Percentiles rank a stretch among this genome's conserved stretches.
Evolutionary conservation across 1,140 invertebrate genomes (phyloP).

Genomic region (Harpegnathos saltator): DNA sequence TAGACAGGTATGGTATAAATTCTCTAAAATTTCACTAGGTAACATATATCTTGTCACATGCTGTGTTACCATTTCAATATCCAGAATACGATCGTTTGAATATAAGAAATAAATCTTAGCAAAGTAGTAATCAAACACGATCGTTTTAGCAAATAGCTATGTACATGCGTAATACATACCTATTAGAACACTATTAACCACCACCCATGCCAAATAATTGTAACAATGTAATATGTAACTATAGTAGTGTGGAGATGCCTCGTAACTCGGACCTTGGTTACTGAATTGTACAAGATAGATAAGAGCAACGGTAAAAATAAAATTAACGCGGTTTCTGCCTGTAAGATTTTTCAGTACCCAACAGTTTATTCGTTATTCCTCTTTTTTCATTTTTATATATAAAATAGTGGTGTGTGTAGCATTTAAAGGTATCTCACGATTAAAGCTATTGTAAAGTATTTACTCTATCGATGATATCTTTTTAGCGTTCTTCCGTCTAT

Average conservation of each 20-base stretch:
- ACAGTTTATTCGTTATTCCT: constrained; percentile 78
- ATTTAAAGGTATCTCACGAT: constrained; percentile 81
- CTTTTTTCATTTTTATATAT: constrained; percentile 79
- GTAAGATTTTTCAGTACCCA: constrained; percentile 73
- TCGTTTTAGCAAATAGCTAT: constrained; percentile 21
- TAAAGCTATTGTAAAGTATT: constrained; percentile 83
- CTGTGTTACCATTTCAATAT: not conserved
- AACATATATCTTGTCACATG: constrained; percentile 18
- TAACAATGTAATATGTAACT: constrained; percentile 79
- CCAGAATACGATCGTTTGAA: not conserved
- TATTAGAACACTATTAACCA: constrained; percentile 56
- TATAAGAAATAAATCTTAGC: constrained; percentile 19
- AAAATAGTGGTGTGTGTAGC: constrained; percentile 81
- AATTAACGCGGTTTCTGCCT: constrained; percentile 60
- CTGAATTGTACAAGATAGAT: constrained; percentile 48
- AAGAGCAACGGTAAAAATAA: constrained; percentile 64
- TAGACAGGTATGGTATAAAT: constrained; percentile 28
- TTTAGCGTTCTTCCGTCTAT: constrained; percentile 71
- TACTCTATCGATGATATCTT: constrained; percentile 78
- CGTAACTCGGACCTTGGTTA: constrained; percentile 57
- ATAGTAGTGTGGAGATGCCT: constrained; percentile 80
- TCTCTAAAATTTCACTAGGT: not conserved
- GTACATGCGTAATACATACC: constrained; percentile 36
- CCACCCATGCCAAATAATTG: constrained; percentile 77
- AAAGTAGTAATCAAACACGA: constrained; percentile 14